Evolutionary conservation across 2,797 vertebrate species (phyloP).

Genomic region (Scyliorhinus canicula): DNA sequence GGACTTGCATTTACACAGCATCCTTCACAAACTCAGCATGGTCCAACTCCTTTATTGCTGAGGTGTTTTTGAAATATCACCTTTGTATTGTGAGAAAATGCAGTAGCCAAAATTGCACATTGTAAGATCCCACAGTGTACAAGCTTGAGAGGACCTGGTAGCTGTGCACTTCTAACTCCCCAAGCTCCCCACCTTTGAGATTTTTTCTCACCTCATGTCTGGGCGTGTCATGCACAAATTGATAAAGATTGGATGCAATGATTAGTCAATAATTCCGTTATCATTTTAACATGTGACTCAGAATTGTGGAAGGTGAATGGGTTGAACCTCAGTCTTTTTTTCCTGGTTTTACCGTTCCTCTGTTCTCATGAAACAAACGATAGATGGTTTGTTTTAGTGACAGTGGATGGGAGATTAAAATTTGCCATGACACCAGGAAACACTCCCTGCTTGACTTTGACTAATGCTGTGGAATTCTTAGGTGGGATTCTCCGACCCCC

Average conservation of each 20-base stretch:
- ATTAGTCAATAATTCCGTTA: not conserved
- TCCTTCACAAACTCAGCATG: not conserved
- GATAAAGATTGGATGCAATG: not conserved
- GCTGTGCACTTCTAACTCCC: not conserved
- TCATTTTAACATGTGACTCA: not conserved
- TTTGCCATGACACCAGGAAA: not conserved
- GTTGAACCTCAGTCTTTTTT: not conserved
- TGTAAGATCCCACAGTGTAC: not conserved
- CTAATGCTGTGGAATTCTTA: too few relatives aligned
- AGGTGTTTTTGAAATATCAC: not conserved
- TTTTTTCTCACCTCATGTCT: not conserved
- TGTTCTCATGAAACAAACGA: not conserved
- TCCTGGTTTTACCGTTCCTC: not conserved
- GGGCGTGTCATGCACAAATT: not conserved
- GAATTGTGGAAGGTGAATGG: not conserved
- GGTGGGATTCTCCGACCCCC: too few relatives aligned
- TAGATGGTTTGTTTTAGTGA: not conserved
- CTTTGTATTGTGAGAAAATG: not conserved
- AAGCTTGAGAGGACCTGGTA: not conserved
- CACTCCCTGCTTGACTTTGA: not conserved
- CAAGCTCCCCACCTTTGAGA: not conserved
- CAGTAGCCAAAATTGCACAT: not conserved
- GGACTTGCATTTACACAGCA: not conserved
- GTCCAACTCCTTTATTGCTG: not conserved
- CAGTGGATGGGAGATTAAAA: too few relatives aligned